Percentiles rank a stretch among this genome's conserved stretches.
Evolutionary conservation across 2,113 vertebrate genomes (phyloP).

Genomic region (Callithrix jacchus): DNA sequence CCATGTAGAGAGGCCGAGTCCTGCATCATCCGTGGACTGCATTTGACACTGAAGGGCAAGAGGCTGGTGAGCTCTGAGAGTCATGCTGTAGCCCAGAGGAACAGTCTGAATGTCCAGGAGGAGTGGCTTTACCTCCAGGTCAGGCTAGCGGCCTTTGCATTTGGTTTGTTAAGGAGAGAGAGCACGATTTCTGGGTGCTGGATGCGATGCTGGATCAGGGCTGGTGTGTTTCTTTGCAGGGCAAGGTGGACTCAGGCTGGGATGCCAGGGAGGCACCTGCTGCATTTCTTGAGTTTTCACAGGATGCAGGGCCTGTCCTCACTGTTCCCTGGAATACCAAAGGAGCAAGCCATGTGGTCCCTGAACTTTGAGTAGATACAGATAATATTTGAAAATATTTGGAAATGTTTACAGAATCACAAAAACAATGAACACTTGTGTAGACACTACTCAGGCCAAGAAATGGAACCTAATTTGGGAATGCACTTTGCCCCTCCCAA

Average conservation of each 20-base stretch:
- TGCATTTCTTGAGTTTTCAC: background rate
- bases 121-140: background rate
- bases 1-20: background rate
- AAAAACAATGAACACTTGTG: background rate
- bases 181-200: background rate
- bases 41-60: background rate
- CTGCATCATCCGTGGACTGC: rapidly evolving
- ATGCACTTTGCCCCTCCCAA: rapidly evolving
- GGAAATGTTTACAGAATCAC: background rate
- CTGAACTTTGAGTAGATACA: background rate
- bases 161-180: background rate
- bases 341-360: background rate
- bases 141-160: background rate
- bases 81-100: background rate
- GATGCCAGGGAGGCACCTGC: background rate
- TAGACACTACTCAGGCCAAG: background rate
- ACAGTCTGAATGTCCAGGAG: background rate
- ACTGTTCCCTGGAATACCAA: rapidly evolving
- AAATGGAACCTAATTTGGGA: background rate
- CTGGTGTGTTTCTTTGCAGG: background rate
- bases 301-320: background rate
- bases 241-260: rapidly evolving
- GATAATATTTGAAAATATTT: background rate
- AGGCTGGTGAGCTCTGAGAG: background rate
- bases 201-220: rapidly evolving